phyloP scores from a whole-genome alignment of 2,113 vertebrate species.

The Mellivora capensis region DNA sequence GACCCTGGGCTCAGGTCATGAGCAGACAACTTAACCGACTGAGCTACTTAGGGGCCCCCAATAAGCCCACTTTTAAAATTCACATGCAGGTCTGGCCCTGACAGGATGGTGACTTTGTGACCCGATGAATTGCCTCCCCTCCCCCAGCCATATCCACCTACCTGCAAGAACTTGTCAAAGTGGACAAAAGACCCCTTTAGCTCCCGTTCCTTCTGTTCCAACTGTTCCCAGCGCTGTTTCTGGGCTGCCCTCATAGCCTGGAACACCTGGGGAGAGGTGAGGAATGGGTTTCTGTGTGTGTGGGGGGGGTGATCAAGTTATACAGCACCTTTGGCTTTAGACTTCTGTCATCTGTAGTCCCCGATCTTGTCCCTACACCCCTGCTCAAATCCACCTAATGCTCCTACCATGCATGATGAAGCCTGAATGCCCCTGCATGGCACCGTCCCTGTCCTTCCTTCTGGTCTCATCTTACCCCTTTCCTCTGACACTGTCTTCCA shows the following conservation, averaged over 20 bases:
- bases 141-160: constrained; percentile 33
- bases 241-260: constrained; percentile 72
- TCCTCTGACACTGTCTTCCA: neutral
- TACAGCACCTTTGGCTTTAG: accelerated
- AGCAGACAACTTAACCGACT: too few species aligned
- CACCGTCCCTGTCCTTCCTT: neutral
- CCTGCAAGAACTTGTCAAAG: constrained; percentile 83
- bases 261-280: constrained; percentile 74
- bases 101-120: neutral
- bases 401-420: neutral
- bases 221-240: constrained; percentile 64
- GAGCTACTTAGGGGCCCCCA: too few species aligned
- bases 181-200: constrained; percentile 62
- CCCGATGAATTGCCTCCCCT: neutral
- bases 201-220: constrained; percentile 73
- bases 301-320: neutral
- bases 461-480: neutral
- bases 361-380: too few species aligned
- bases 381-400: neutral
- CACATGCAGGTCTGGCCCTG: neutral
- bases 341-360: neutral
- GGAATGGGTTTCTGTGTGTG: accelerated
- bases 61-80: neutral
- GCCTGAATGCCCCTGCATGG: accelerated
- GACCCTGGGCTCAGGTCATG: too few species aligned